phyloP scores from a whole-genome alignment of 2,113 vertebrate genomes.

The Sterna hirundo region DNA sequence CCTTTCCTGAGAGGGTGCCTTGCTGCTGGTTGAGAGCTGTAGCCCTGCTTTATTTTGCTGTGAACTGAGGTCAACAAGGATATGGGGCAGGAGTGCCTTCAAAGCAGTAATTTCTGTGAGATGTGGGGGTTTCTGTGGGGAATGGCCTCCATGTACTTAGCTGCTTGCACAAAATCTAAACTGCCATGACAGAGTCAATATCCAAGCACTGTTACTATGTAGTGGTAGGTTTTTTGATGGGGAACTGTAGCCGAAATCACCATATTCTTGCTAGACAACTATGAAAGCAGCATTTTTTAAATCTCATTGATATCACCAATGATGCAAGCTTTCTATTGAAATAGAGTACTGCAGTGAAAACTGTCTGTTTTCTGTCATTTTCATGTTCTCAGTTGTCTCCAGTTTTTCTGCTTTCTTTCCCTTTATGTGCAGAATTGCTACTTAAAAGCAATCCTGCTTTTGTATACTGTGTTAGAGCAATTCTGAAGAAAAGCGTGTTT shows the following conservation, averaged over 20 bases:
- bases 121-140: neutral
- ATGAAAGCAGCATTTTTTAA: neutral
- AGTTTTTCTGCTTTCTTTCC: neutral
- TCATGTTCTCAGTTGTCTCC: neutral
- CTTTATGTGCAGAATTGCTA: neutral
- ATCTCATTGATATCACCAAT: neutral
- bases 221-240: neutral
- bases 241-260: neutral
- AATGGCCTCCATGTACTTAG: neutral
- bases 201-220: neutral
- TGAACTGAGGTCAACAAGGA: neutral
- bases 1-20: neutral
- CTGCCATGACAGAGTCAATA: rapidly evolving
- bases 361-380: neutral
- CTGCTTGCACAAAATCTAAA: neutral
- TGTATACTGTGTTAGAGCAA: neutral
- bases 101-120: neutral
- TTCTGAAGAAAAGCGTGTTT: neutral
- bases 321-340: neutral
- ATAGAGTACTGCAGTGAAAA: neutral
- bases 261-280: neutral
- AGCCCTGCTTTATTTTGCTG: neutral
- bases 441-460: neutral
- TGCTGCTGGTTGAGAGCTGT: neutral
- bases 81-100: neutral